Conservation (phyloP, 2,113 vertebrate genomes). For the Anguilla rostrata region DNA sequence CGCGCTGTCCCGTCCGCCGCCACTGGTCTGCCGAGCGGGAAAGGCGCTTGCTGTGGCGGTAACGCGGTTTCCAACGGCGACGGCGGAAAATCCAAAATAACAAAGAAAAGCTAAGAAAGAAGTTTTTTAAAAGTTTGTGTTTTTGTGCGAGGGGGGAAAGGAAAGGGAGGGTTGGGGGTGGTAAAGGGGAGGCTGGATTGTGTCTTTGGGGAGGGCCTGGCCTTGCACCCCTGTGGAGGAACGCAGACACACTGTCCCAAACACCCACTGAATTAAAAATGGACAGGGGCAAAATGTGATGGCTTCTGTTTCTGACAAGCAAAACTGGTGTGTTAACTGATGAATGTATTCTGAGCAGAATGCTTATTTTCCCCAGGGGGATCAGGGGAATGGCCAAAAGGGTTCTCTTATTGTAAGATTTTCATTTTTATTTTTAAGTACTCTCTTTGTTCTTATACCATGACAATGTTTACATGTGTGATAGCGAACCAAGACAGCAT, state of each 20-base stretch:
- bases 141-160: no score
- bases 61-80: no score
- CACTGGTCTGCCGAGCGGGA: no score
- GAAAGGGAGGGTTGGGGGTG: no score
- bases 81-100: no score
- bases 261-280: no score
- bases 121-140: no score
- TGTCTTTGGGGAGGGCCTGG: background rate
- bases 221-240: no score
- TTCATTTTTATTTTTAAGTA: background rate
- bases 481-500: conserved; percentile 60
- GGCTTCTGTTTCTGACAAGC: conserved; percentile 20
- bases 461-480: conserved; percentile 75
- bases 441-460: conserved; percentile 33
- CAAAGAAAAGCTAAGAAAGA: no score
- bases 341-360: conserved; percentile 49
- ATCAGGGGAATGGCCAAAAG: conserved; percentile 47
- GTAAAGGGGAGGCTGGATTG: conserved; percentile 21
- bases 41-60: no score
- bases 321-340: conserved; percentile 41
- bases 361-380: background rate
- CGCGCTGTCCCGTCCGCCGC: no score
- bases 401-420: conserved; percentile 31
- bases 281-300: background rate
- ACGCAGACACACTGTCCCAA: no score